These are phyloP conservation scores for Nycticorax nycticorax DNA, from an alignment of 2,113 vertebrate genomes.

Conservation along the genomic window DNA sequence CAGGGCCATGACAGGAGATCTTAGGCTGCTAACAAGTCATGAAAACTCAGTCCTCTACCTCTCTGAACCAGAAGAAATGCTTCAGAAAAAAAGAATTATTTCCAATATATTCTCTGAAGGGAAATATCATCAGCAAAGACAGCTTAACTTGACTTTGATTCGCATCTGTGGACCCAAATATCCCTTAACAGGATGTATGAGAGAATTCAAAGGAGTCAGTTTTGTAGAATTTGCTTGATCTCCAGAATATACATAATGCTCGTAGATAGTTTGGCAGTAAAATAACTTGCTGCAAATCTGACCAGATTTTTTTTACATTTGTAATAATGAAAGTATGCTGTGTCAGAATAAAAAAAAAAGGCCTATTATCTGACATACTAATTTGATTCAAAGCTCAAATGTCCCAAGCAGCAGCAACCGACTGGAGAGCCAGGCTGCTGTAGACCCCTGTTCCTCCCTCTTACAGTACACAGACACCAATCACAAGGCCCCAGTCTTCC, in stretches of 20 bases:
- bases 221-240: not conserved
- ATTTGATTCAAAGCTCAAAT: not conserved
- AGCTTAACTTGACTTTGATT: not conserved
- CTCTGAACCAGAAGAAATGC: not conserved
- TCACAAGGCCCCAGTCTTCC: not conserved
- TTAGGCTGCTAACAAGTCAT: not conserved
- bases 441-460: not conserved
- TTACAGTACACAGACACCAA: rapidly evolving
- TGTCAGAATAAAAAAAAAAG: rapidly evolving
- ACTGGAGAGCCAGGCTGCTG: not conserved
- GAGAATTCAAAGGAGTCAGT: not conserved
- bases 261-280: not conserved
- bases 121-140: not conserved
- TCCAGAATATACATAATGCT: not conserved
- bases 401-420: not conserved
- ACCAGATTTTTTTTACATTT: not conserved
- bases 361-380: not conserved
- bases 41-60: not conserved
- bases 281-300: not conserved
- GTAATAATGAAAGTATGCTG: not conserved
- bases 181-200: not conserved
- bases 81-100: not conserved
- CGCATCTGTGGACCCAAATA: not conserved
- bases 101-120: not conserved
- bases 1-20: not conserved